Evolutionary conservation across 2,797 vertebrate genomes (phyloP), one percentile per base, ranked within the genome.

Genomic region (Alectoris magna): DNA sequence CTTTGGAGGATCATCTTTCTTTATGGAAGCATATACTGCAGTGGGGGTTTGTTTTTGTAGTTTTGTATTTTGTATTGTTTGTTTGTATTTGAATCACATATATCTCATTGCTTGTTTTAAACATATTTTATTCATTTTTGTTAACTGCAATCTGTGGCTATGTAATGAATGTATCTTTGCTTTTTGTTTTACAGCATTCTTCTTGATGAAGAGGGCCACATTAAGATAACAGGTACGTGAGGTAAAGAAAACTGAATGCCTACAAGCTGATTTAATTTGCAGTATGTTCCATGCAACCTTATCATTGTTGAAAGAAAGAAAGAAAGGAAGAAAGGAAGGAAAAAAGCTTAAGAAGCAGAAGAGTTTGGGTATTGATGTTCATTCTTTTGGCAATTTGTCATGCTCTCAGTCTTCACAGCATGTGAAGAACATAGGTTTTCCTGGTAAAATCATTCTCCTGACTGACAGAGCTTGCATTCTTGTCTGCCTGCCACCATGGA

Each of bases 121-220:
- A 59, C 1, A 2, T 39, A 14, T 43, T 88, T 75, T 75, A 22
- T 41, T 80, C 22, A 4, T 73, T 2, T 55, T 94, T 88, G 10
- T 49, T 62, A 41, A 56, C 55, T 49, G 12, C 10, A 26, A 6
- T 70, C 29, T 49, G 4, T 48, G 41, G 14, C n/a, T 75, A 26
- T 17, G 43, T 94, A 71, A 94, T 82, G 23, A 51, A 7, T 67
- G 4, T 72, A 31, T 46, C 11, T 76, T 83, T 76, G 19, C 58
- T 73, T 68, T 87, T 91, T 34, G 27, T 88, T 97, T 96, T 79
- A 24, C 95, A 99, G 99, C 94, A 99, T 99, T 97, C 99, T 99
- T 90, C 98, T 99, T 91, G 99, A 99, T 91, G 99, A 99, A 97
- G 99, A 99, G 60, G 99, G 99, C 6, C 98, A 99, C 90, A 99